phyloP scores from a whole-genome alignment of 2,888 invertebrate genomes.

The Chironomus tentans region DNA sequence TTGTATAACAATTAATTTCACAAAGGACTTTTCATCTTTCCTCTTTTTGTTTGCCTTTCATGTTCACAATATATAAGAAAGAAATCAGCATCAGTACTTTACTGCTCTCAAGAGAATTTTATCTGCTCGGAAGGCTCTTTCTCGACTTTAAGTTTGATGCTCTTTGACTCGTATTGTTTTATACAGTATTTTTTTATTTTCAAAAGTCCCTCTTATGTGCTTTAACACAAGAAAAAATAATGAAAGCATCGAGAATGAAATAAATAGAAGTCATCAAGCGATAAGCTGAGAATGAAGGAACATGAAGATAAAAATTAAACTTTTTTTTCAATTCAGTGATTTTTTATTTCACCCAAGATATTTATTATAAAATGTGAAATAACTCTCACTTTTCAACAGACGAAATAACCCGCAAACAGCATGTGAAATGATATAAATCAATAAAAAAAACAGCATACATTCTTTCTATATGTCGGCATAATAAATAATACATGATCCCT shows the following conservation, averaged over 20 bases:
- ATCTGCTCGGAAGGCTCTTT: not conserved
- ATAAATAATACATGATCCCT: constrained; percentile 1
- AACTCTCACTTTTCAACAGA: constrained; percentile 3
- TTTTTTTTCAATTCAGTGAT: not conserved
- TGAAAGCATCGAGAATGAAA: not conserved
- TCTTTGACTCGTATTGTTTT: not conserved
- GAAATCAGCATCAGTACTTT: not conserved
- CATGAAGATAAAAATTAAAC: not conserved
- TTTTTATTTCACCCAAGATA: not conserved
- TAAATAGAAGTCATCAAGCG: not conserved
- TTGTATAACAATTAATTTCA: not conserved
- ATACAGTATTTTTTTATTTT: not conserved
- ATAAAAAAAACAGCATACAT: not conserved
- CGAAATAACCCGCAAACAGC: not conserved
- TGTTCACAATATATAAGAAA: not conserved
- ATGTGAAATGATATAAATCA: not conserved
- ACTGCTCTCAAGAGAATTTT: not conserved
- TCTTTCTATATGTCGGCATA: not conserved
- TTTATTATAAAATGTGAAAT: not conserved
- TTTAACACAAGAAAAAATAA: not conserved
- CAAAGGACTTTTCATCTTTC: not conserved
- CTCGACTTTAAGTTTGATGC: no score
- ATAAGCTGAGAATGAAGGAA: not conserved
- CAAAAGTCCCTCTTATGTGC: not conserved
- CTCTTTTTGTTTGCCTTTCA: not conserved